Conservation (phyloP, 2,797 vertebrate genomes). For the Gambusia yucatana region DNA sequence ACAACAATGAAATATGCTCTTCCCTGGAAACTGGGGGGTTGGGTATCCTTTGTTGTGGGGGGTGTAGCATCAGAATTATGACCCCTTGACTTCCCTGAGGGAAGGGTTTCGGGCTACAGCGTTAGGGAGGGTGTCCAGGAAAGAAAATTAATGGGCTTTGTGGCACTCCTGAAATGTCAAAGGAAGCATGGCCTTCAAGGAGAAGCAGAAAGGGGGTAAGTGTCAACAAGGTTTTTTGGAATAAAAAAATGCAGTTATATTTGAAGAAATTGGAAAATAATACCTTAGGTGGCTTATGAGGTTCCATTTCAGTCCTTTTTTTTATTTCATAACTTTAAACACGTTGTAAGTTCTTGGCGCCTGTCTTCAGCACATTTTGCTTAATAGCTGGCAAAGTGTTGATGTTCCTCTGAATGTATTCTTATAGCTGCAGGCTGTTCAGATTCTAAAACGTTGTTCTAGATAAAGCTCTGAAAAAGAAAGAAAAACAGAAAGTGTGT, state of each 20-base stretch:
- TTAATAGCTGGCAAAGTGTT: background rate
- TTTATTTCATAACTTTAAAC: background rate
- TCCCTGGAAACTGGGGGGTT: conserved; percentile 26
- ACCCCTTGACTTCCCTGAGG: conserved; percentile 50
- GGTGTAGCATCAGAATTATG: conserved; percentile 35
- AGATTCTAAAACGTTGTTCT: background rate
- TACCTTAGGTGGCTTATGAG: background rate
- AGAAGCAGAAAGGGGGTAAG: background rate
- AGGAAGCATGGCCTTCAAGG: background rate
- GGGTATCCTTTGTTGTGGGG: conserved; percentile 60
- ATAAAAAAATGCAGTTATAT: background rate
- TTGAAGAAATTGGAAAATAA: background rate
- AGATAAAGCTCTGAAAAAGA: background rate
- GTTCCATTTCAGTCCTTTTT: background rate
- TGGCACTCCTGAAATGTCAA: conserved; percentile 26
- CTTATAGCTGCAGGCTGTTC: background rate
- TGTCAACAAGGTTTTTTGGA: background rate
- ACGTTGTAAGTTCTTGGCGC: background rate
- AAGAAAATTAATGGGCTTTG: conserved; percentile 23
- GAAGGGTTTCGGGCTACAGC: conserved; percentile 27
- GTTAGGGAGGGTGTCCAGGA: conserved; percentile 41
- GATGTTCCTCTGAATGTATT: background rate
- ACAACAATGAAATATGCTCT: conserved; percentile 44
- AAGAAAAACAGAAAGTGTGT: background rate
- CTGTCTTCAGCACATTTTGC: background rate